Evolutionary conservation across 2,113 vertebrate species (phyloP), one percentile per base, ranked within the genome.

Genomic region (Myiopsitta monachus): DNA sequence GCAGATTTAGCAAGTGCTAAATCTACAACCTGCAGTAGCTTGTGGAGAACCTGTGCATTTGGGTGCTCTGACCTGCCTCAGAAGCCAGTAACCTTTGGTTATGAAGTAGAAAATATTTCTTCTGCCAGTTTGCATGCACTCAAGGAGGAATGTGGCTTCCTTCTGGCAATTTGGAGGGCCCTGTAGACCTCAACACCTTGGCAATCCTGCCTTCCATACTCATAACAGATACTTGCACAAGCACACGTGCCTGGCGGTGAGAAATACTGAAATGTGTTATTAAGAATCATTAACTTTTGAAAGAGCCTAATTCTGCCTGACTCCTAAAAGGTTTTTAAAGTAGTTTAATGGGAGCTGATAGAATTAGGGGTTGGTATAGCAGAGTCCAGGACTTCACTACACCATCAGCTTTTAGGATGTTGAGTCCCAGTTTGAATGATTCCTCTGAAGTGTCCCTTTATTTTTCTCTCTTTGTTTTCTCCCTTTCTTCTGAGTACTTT

Each of bases 171-270:
- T 31, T 17, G 64, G 21, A 57, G 36, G 36, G 54, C 47, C 38
- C 24, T 33, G 79, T 63, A 24, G 94, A 49, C 7, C 44, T 23
- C 57, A 59, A 7, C 33, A 28, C 31, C 83, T 82, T 1, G 7
- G 31, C 23, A 11, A 2, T 24, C 63, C 73, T 62, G 52, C 43
- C 27, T 5, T 14, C 26, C 16, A 12, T 28, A 5, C n/a, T 36
- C 21, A 3, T 5, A 39, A 57, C 36, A 83, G 72, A 4, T 54
- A 26, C 2, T 67, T 49, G 84, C 81, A 27, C 57, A 6, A 67
- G 51, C 17, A 47, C 67, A 8, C 0, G 3, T 43, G 33, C 2
- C 0, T 64, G 52, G 57, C 3, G 0, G 22, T 30, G 44, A 24
- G 83, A 41, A 84, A 18, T 28, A 39, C 57, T 44, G 47, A 14